phyloP scores from a whole-genome alignment of 1,140 invertebrate species.

The Alviniconcha marisindica region DNA sequence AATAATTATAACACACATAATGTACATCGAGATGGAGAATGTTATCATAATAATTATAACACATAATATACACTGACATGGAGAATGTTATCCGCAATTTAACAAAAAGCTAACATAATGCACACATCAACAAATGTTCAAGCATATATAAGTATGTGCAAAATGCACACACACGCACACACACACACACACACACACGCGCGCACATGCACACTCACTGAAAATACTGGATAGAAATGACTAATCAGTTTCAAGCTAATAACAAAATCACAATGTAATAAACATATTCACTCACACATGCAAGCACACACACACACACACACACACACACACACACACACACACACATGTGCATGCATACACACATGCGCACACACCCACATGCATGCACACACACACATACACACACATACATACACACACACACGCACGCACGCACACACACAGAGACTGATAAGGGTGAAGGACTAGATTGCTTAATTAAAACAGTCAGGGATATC shows the following conservation, averaged over 20 bases:
- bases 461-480: no score
- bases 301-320: neutral
- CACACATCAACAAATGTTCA: neutral
- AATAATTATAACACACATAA: no score
- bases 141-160: neutral
- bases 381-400: neutral
- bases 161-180: constrained; percentile 22
- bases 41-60: no score
- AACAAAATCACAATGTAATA: neutral
- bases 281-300: neutral
- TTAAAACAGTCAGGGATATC: no score
- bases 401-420: neutral
- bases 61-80: no score
- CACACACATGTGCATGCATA: neutral
- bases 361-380: neutral
- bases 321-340: neutral
- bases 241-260: no score
- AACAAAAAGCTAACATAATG: no score
- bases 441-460: neutral
- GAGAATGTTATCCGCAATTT: no score
- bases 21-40: no score
- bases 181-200: constrained; percentile 7
- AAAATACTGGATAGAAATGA: no score
- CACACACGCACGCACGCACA: neutral
- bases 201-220: neutral